Evolutionary conservation across 2,888 invertebrate genomes (phyloP).

Genomic region (Chironomus tentans): DNA sequence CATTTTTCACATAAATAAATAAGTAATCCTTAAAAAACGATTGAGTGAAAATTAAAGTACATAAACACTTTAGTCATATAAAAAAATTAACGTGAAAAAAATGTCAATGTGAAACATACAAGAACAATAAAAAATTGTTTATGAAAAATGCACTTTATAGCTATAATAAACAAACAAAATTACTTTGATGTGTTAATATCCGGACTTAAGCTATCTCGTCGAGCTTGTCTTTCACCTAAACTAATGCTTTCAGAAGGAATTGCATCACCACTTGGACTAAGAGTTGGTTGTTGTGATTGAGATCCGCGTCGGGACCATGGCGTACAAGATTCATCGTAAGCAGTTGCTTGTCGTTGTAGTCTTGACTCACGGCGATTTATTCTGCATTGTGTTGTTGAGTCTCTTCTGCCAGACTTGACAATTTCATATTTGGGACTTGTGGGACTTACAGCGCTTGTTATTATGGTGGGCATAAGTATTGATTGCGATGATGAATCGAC

Average conservation of each 20-base stretch:
- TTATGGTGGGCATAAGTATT: constrained; percentile 65
- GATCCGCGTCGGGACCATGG: constrained; percentile 65
- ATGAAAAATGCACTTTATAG: not conserved
- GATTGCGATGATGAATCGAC: constrained; percentile 55
- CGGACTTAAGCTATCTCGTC: constrained; percentile 81
- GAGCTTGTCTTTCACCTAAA: constrained; percentile 53
- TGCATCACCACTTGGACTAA: constrained; percentile 72
- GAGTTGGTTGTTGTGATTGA: constrained; percentile 57
- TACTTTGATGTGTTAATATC: constrained; percentile 62
- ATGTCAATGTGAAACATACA: no score
- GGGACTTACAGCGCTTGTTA: constrained; percentile 74
- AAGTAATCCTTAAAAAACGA: not conserved
- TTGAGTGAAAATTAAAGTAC: not conserved
- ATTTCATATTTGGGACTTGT: constrained; percentile 58
- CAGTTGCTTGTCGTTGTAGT: constrained; percentile 72
- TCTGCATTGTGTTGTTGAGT: constrained; percentile 76
- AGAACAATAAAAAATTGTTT: no score
- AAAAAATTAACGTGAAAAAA: no score
- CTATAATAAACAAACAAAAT: not conserved
- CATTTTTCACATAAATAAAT: no score
- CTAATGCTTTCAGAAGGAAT: constrained; percentile 30
- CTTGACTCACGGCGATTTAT: constrained; percentile 57
- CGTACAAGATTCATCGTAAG: constrained; percentile 75
- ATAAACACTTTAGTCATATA: not conserved
- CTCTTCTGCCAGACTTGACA: constrained; percentile 54